phyloP scores from a whole-genome alignment of 2,888 invertebrate species.

The Xestia ashworthii region DNA sequence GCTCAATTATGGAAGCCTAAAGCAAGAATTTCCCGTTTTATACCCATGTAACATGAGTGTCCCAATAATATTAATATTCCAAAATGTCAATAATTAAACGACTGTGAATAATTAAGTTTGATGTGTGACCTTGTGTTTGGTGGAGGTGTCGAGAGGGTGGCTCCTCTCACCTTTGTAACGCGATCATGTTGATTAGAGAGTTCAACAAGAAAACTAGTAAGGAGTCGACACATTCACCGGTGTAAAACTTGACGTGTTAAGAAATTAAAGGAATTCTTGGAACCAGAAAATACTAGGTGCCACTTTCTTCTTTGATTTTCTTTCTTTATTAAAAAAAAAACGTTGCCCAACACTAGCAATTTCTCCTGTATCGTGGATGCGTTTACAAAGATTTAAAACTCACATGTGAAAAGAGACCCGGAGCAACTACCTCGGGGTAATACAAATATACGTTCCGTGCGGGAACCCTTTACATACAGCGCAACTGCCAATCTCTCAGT shows the following conservation, averaged over 20 bases:
- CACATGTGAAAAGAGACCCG: too few relatives aligned
- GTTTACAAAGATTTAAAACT: too few relatives aligned
- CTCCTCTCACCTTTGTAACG: slow-evolving; percentile 27
- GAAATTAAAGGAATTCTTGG: neutral
- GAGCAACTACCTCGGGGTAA: too few relatives aligned
- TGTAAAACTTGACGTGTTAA: neutral
- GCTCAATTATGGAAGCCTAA: slow-evolving; percentile 66
- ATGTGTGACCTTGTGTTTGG: slow-evolving; percentile 50
- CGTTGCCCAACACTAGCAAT: too few relatives aligned
- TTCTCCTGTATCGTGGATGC: too few relatives aligned
- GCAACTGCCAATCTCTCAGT: too few relatives aligned
- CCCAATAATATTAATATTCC: slow-evolving; percentile 78
- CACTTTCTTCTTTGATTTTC: too few relatives aligned
- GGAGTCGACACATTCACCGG: neutral
- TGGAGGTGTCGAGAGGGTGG: slow-evolving; percentile 36
- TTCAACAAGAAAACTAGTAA: slow-evolving; percentile 17
- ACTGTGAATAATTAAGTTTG: slow-evolving; percentile 68
- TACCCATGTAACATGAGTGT: slow-evolving; percentile 66
- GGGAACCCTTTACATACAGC: too few relatives aligned
- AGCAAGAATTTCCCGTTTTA: slow-evolving; percentile 71
- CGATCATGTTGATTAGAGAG: neutral
- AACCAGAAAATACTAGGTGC: neutral
- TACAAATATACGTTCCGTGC: too few relatives aligned
- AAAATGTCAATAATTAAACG: slow-evolving; percentile 70
- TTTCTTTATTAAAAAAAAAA: too few relatives aligned